A percentile compares a stretch with the other conserved stretches of the same genome.
Conservation (phyloP, 2,797 vertebrate genomes). For the Dryobates pubescens region DNA sequence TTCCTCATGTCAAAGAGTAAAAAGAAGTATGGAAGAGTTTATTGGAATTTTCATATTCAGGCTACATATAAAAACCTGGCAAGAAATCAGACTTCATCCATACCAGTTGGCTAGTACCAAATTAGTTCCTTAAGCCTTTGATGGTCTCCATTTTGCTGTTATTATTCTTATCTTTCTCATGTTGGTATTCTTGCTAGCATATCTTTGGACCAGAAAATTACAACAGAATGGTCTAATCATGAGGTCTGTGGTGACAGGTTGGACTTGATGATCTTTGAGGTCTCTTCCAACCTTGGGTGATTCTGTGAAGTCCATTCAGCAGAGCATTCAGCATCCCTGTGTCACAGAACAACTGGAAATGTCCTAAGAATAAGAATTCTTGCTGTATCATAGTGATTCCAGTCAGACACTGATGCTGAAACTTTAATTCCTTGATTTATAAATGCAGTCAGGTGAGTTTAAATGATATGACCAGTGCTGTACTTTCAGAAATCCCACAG, state of each 20-base stretch:
- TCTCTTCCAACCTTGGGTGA: too few relatives aligned
- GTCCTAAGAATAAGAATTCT: background rate
- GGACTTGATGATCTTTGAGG: too few relatives aligned
- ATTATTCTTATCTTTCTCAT: background rate
- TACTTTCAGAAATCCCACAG: background rate
- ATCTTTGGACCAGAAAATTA: background rate
- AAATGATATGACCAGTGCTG: background rate
- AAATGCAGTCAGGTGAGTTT: background rate
- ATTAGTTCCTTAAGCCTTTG: conserved; percentile 3
- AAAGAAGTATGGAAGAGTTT: background rate
- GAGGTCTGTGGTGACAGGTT: too few relatives aligned
- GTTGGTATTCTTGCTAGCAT: background rate
- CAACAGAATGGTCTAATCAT: background rate
- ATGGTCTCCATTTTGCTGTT: background rate
- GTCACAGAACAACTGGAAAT: background rate
- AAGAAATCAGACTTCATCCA: background rate
- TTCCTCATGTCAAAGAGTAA: background rate
- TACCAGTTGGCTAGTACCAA: background rate
- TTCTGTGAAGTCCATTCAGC: background rate
- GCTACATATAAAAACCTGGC: background rate
- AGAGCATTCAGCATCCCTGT: background rate
- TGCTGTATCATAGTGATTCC: background rate
- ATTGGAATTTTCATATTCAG: background rate
- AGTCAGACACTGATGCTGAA: background rate
- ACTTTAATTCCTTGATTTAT: background rate